These are phyloP conservation scores for Dryobates pubescens DNA, from an alignment of 2,797 vertebrate species.

Conservation along the genomic window DNA sequence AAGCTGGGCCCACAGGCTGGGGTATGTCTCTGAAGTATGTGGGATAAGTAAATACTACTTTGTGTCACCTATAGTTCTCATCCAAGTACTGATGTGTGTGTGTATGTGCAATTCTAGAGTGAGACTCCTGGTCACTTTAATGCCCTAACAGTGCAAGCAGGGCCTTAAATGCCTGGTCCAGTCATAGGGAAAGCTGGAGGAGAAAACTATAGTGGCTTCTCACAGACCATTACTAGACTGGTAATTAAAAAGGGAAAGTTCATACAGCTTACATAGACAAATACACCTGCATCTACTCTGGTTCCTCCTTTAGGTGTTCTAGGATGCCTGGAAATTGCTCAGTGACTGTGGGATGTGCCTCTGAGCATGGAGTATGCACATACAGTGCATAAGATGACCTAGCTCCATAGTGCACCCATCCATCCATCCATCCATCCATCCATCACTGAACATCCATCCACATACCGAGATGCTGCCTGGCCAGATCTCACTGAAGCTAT, in stretches of 20 bases:
- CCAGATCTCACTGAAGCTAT: neutral
- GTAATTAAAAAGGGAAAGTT: neutral
- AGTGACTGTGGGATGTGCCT: neutral
- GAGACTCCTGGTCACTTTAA: neutral
- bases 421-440: too few species aligned
- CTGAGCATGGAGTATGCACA: rapidly evolving
- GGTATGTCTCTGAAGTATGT: neutral
- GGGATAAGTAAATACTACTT: neutral
- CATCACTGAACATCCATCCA: neutral
- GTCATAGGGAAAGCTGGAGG: neutral
- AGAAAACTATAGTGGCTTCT: neutral
- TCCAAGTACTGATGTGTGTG: rapidly evolving
- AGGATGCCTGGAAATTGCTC: neutral
- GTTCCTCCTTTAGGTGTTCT: neutral
- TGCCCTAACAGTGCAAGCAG: neutral
- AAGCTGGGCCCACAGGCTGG: neutral
- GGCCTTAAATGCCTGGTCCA: neutral
- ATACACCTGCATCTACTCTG: neutral
- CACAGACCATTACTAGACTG: neutral
- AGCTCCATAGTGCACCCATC: neutral
- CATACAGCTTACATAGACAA: neutral
- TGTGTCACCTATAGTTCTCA: neutral
- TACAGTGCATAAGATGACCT: rapidly evolving
- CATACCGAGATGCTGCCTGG: neutral
- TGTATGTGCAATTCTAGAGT: neutral